Evolutionary conservation across 2,113 vertebrate genomes (phyloP), one percentile per base, ranked within the genome.

Genomic region (Gymnarchus niloticus): DNA sequence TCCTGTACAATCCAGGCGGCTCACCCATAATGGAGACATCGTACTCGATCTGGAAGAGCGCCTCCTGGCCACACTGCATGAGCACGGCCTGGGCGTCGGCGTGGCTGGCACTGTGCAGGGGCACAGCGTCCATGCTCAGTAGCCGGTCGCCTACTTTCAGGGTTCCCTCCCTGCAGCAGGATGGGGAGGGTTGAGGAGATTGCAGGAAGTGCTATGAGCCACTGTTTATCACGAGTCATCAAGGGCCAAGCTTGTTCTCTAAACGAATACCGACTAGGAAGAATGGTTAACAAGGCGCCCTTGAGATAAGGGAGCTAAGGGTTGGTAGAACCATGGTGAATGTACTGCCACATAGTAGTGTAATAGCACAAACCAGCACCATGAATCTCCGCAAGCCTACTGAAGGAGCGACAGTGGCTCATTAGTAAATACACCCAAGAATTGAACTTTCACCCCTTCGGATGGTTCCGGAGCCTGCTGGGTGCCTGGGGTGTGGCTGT

Each of bases 21-120:
- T 95, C 93, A 99, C 98, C 97, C 92, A 98, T 97, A 85, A 98
- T 94, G 10, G 96, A 93, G 90, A 99, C 96, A 1, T 99, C 97
- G 0, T 99, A 99, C 89, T 99, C 98, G 0, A 98, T 96, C 91
- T 98, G 97, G 92, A 99, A 97, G 52, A 98, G 93, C 0, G 98
- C 98, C 89, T 99, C 97, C 48, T 97, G 97, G 84, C 96, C 95
- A 85, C 97, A 97, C 90, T 98, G 97, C 28, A 91, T 90, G 85
- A 99, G 91, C 59, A 98, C 93, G 23, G 92, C 95, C 76, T 98
- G 94, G 1, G 97, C 96, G 0, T 97, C 95, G 0, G 94, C 92
- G 0, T 98, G 98, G 89, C 90, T 95, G 88, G 95, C 94, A 28
- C 92, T 97, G 19, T 97, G 97, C 87, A 99, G 95, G 0, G 96